Evolutionary conservation across 2,888 invertebrate genomes (phyloP).

Genomic region (Drosophila trichaetosa): DNA sequence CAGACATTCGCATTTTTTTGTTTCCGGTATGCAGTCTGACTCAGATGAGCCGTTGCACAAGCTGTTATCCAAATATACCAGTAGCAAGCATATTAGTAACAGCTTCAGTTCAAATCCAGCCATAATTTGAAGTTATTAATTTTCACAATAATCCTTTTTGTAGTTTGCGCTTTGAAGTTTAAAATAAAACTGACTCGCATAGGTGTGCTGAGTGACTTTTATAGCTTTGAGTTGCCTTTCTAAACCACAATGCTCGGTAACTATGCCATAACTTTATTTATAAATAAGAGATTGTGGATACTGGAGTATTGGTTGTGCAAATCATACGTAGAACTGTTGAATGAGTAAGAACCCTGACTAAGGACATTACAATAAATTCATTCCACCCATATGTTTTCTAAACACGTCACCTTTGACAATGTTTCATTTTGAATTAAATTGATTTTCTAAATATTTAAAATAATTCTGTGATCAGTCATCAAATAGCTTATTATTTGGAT

Average conservation of each 20-base stretch:
- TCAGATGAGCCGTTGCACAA: background rate
- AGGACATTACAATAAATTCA: background rate
- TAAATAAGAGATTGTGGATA: too few species aligned
- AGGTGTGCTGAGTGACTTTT: background rate
- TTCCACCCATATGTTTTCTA: background rate
- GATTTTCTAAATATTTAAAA: background rate
- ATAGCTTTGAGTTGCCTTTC: background rate
- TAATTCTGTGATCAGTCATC: background rate
- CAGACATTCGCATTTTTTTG: constrained; percentile 11
- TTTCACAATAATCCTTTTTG: background rate
- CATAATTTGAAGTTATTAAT: constrained; percentile 11
- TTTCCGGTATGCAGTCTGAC: constrained; percentile 1
- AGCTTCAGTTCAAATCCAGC: background rate
- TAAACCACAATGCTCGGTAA: constrained; percentile 10
- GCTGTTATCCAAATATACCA: background rate
- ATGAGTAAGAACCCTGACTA: background rate
- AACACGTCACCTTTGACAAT: background rate
- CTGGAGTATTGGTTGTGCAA: background rate
- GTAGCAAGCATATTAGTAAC: constrained; percentile 4
- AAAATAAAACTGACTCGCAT: constrained; percentile 21
- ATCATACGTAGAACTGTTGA: background rate
- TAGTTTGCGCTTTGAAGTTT: background rate
- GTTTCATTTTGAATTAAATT: background rate
- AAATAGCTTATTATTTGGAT: too few species aligned
- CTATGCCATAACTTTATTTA: background rate